Base-by-base conservation (phyloP, 2,113 vertebrate genomes). In the Sarotherodon lohbergeri region DNA sequence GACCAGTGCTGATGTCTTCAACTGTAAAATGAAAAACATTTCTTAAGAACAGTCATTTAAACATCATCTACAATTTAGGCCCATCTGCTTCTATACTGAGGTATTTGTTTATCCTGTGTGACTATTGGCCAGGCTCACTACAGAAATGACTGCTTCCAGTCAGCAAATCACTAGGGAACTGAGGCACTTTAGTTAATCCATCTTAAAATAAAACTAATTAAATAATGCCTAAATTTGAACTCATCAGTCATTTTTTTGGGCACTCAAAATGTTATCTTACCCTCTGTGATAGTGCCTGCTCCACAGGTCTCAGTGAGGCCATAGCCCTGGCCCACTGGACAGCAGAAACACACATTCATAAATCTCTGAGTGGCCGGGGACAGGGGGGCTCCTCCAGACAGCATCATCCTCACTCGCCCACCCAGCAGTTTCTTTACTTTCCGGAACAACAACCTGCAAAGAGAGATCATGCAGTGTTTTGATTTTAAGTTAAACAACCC, bases 261-360 rank as follows among this genome's bases (percentile, higher is more conserved):
- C 29, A 34, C 5, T 16, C 3, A 22, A 56, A 56, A 43, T 9
- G 16, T 46, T 2, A 55, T 57, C 78, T 90, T 93, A 98, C 99
- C 98, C 95, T 98, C 98, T 59, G 98, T 98, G 91, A 99, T 99
- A 82, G 98, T 98, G 59, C 98, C 99, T 6, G 99, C 98, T 43
- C 98, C 98, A 83, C 98, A 99, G 0, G 98, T 98, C 93, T 99
- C 99, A 6, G 98, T 99, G 32, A 99, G 95, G 46, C 98, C 99
- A 4, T 99, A 99, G 61, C 99, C 99, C 85, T 99, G 98, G 9
- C 97, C 97, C 84, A 99, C 96, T 0, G 99, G 98, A 57, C 99
- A 99, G 86, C 98, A 99, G 95, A 99, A 99, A 79, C 99, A 99
- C 66, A 99, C 97, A 57, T 99, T 99, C 97, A 99, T 99, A 89